A percentile compares a stretch with the other conserved stretches of the same genome.
Evolutionary conservation across 1,140 invertebrate species (phyloP).

Genomic region (Drosophila repleta): DNA sequence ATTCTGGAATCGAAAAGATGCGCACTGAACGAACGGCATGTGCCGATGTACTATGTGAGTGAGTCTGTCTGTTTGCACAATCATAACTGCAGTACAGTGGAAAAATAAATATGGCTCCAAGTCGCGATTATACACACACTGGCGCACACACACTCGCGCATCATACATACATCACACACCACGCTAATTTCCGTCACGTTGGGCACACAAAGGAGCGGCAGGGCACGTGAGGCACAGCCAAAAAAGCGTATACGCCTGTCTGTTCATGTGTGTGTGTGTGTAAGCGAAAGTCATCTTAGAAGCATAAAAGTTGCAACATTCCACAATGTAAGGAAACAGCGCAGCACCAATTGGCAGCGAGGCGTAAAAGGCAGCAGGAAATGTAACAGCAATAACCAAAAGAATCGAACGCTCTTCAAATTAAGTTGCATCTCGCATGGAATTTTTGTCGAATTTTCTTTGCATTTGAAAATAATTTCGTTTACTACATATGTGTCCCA

Average conservation of each 20-base stretch:
- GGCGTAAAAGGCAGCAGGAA: conserved; percentile 20
- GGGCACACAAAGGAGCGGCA: conserved; percentile 75
- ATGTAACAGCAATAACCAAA: conserved; percentile 27
- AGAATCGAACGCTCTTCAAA: conserved; percentile 30
- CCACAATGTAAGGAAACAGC: conserved; percentile 22
- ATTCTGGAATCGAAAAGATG: conserved; percentile 67
- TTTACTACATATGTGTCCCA: background rate
- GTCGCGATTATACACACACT: conserved; percentile 40
- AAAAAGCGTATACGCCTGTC: conserved; percentile 6
- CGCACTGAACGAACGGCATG: conserved; percentile 50
- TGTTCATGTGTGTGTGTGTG: conserved; percentile 2
- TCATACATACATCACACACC: conserved; percentile 40
- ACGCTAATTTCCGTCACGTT: conserved; percentile 82
- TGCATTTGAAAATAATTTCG: background rate
- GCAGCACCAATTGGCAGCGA: conserved; percentile 28
- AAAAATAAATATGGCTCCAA: conserved; percentile 74
- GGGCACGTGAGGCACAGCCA: conserved; percentile 56
- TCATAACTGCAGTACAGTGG: conserved; percentile 75
- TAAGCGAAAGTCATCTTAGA: conserved; percentile 27
- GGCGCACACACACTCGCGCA: conserved; percentile 20
- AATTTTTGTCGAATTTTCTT: background rate
- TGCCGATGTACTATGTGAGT: conserved; percentile 22
- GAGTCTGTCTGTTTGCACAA: conserved; percentile 54
- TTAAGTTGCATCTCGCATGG: conserved; percentile 26
- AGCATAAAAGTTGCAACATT: conserved; percentile 42